Conservation (phyloP, 1,140 invertebrate genomes). For the Berghia stephanieae region DNA sequence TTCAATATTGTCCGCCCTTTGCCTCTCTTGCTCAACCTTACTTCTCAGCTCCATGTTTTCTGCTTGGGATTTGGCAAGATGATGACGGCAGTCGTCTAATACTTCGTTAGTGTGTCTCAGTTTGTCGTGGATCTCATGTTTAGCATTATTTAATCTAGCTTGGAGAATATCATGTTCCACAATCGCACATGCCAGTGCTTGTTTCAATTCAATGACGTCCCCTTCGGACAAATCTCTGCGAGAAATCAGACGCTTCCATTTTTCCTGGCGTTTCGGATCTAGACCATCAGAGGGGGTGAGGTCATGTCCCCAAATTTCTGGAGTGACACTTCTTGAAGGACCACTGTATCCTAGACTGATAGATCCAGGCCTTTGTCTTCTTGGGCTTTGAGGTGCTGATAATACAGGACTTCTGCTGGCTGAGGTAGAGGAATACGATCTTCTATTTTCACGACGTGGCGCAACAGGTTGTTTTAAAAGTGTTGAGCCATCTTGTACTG, state of each 20-base stretch:
- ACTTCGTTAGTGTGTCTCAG: conserved; percentile 57
- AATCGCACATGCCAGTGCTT: conserved; percentile 52
- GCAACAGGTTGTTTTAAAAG: no score
- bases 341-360: conserved; percentile 56
- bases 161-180: conserved; percentile 59
- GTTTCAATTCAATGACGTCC: conserved; percentile 57
- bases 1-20: conserved; percentile 40
- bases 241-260: conserved; percentile 45
- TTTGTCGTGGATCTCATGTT: conserved; percentile 53
- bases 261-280: conserved; percentile 37
- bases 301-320: conserved; percentile 54
- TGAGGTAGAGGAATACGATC: no score
- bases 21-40: conserved; percentile 49
- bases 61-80: conserved; percentile 53
- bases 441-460: no score
- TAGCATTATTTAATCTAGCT: conserved; percentile 56
- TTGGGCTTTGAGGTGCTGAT: no score
- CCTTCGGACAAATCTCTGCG: conserved; percentile 38
- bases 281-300: conserved; percentile 41
- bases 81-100: conserved; percentile 54
- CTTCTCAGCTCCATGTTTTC: conserved; percentile 58
- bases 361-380: no score
- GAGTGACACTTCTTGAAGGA: conserved; percentile 52
- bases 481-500: no score
- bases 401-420: no score